phyloP scores from a whole-genome alignment of 2,888 invertebrate genomes.

The Ariolimax columbianus region DNA sequence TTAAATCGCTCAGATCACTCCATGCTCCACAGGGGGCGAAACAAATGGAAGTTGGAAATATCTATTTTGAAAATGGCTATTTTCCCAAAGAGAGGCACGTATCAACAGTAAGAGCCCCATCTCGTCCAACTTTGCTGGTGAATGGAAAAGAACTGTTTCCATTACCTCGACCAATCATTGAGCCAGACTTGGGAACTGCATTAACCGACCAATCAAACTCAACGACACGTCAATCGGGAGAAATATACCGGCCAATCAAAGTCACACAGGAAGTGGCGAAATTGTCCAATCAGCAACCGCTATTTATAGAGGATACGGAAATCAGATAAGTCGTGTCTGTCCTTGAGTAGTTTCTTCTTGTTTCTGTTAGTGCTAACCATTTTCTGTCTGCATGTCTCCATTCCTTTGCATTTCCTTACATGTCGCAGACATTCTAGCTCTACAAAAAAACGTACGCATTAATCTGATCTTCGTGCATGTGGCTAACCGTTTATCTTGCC shows the following conservation, averaged over 20 bases:
- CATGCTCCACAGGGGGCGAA: too few relatives aligned
- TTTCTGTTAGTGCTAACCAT: not conserved
- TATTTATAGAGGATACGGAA: not conserved
- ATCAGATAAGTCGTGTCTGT: slow-evolving; percentile 11
- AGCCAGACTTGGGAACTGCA: not conserved
- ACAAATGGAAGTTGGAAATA: too few relatives aligned
- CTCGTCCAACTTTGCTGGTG: not conserved
- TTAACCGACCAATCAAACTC: slow-evolving; percentile 26
- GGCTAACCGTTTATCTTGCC: too few relatives aligned
- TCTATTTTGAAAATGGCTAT: too few relatives aligned
- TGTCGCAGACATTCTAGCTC: too few relatives aligned
- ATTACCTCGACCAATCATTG: not conserved
- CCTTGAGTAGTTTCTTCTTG: not conserved
- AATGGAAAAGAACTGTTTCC: not conserved
- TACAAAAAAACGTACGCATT: too few relatives aligned
- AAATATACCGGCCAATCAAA: not conserved
- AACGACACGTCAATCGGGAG: slow-evolving; percentile 11
- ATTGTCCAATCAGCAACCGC: slow-evolving; percentile 10
- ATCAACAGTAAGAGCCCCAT: too few relatives aligned
- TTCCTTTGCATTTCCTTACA: too few relatives aligned
- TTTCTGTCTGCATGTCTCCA: not conserved
- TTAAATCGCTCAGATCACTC: too few relatives aligned
- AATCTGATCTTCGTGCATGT: too few relatives aligned
- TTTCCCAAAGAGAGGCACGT: too few relatives aligned
- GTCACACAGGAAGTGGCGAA: not conserved